Evolutionary conservation across 2,113 vertebrate genomes (phyloP).

Genomic region (Mellivora capensis): DNA sequence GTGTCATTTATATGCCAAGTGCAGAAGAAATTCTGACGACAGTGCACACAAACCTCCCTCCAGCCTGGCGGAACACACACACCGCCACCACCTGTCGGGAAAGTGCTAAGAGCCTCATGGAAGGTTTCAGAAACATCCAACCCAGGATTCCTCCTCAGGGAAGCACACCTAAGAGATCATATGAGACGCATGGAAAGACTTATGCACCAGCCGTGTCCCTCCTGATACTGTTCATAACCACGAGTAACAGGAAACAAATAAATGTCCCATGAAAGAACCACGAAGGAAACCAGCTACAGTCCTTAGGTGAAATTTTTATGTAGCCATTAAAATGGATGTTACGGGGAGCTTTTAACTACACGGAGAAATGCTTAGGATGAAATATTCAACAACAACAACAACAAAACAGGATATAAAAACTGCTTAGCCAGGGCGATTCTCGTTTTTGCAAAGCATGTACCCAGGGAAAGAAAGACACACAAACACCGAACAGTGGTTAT

Average conservation of each 20-base stretch:
- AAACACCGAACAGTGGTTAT: no score
- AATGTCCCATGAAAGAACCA: not conserved
- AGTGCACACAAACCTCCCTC: not conserved
- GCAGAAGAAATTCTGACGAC: not conserved
- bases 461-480: not conserved
- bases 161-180: not conserved
- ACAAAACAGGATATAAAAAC: not conserved
- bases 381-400: not conserved
- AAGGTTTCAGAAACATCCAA: not conserved
- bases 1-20: not conserved
- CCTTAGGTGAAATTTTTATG: not conserved
- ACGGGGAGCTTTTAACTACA: not conserved
- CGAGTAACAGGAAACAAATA: not conserved
- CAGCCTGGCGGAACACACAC: not conserved
- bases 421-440: not conserved
- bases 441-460: not conserved
- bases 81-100: accelerated
- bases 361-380: not conserved
- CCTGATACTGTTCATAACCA: not conserved
- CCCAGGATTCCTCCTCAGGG: not conserved
- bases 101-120: no score
- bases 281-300: not conserved
- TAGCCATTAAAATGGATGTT: not conserved
- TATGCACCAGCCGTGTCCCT: not conserved
- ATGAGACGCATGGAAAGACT: not conserved